A percentile compares a stretch with the other conserved stretches of the same genome.
Evolutionary conservation across 1,140 invertebrate genomes (phyloP).

Genomic region (Drosophila nasuta): DNA sequence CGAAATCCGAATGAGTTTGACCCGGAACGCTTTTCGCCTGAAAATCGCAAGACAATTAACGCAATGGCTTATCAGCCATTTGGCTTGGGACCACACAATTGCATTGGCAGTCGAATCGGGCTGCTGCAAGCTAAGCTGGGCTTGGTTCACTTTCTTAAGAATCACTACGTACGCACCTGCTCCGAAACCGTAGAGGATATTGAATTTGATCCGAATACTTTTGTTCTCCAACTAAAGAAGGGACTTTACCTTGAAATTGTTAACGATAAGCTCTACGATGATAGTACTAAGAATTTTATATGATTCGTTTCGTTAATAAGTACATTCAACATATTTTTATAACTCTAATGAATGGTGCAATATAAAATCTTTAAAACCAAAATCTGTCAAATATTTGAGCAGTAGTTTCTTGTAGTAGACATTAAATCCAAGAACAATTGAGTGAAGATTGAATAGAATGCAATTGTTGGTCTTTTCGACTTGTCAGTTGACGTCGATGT

Average conservation of each 20-base stretch:
- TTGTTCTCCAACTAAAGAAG: slow-evolving; percentile 57
- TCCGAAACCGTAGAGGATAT: slow-evolving; percentile 53
- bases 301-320: neutral
- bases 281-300: neutral
- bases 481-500: too few relatives aligned
- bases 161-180: slow-evolving; percentile 60
- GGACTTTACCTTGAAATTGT: slow-evolving; percentile 69
- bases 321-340: too few relatives aligned
- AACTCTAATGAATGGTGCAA: too few relatives aligned
- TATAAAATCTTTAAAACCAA: too few relatives aligned
- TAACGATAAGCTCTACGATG: slow-evolving; percentile 67
- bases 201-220: slow-evolving; percentile 63
- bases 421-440: too few relatives aligned
- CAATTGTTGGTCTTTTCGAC: too few relatives aligned
- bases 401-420: too few relatives aligned
- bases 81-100: slow-evolving; percentile 91
- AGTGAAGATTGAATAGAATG: too few relatives aligned
- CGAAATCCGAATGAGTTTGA: slow-evolving; percentile 88
- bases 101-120: slow-evolving; percentile 88
- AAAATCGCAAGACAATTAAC: slow-evolving; percentile 83
- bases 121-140: slow-evolving; percentile 75
- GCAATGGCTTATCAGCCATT: slow-evolving; percentile 90
- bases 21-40: slow-evolving; percentile 88
- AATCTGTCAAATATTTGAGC: too few relatives aligned
- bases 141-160: slow-evolving; percentile 73